Evolutionary conservation across 2,113 vertebrate species (phyloP).

Genomic region (Perca schrenkii): DNA sequence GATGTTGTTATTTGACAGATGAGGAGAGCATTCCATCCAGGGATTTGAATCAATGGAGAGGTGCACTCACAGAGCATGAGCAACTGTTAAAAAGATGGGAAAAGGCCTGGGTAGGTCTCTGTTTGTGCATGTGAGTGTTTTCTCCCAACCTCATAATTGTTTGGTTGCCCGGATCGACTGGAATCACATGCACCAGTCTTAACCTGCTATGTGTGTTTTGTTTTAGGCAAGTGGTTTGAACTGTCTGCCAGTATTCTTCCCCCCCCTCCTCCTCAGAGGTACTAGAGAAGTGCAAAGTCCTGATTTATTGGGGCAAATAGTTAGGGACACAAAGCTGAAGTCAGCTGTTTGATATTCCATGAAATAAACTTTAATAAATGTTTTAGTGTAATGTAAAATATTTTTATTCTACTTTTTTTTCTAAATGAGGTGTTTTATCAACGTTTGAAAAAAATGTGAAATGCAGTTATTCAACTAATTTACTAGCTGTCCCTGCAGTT

Average conservation of each 20-base stretch:
- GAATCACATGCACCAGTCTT: neutral
- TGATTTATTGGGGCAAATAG: constrained; percentile 12
- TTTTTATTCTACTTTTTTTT: neutral
- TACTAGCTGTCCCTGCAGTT: neutral
- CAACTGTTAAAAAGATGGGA: constrained; percentile 90
- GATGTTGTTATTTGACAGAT: constrained; percentile 82
- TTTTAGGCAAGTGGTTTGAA: neutral
- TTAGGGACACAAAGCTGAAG: neutral
- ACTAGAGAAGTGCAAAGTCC: constrained; percentile 19
- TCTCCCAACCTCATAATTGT: neutral
- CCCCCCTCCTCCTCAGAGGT: too few species aligned
- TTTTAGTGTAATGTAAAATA: neutral
- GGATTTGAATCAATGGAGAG: constrained; percentile 89
- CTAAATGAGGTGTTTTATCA: constrained; percentile 1
- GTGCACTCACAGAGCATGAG: constrained; percentile 87
- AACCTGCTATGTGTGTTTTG: constrained; percentile 47
- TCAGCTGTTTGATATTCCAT: neutral
- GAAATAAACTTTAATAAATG: neutral
- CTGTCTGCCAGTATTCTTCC: neutral
- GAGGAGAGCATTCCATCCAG: constrained; percentile 79
- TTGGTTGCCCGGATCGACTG: neutral
- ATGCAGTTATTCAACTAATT: neutral
- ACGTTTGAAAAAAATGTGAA: neutral
- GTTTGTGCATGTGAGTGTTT: constrained; percentile 11
- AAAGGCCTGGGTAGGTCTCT: constrained; percentile 88